Percentiles rank a stretch among this genome's conserved stretches.
phyloP scores from a whole-genome alignment of 2,888 invertebrate genomes.

The Ennomos quercinarius region DNA sequence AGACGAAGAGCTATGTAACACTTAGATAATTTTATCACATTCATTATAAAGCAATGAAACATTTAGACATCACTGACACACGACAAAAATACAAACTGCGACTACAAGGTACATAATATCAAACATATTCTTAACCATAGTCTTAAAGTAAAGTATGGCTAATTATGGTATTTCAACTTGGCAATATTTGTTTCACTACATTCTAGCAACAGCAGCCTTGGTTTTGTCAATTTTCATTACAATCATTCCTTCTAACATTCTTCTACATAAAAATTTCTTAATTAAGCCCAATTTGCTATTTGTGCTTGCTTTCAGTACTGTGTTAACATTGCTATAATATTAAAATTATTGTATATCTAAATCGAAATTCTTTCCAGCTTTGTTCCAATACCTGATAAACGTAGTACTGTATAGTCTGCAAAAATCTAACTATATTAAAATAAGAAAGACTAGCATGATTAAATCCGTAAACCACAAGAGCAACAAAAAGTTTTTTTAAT shows the following conservation, averaged over 20 bases:
- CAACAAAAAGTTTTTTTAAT: constrained; percentile 24
- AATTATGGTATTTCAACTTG: constrained; percentile 46
- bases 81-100: constrained; percentile 36
- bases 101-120: constrained; percentile 34
- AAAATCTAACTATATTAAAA: constrained; percentile 22
- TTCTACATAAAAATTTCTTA: constrained; percentile 44
- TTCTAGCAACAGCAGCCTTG: constrained; percentile 68
- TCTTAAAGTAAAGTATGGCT: constrained; percentile 30
- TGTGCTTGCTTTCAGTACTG: constrained; percentile 40
- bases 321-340: constrained; percentile 23
- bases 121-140: constrained; percentile 34
- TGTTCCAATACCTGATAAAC: constrained; percentile 13
- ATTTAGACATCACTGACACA: constrained; percentile 38
- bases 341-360: constrained; percentile 12
- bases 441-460: constrained; percentile 50
- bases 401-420: constrained; percentile 7
- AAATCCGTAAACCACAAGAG: constrained; percentile 41
- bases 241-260: constrained; percentile 51
- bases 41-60: constrained; percentile 42
- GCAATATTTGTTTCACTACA: constrained; percentile 51
- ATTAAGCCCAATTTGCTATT: constrained; percentile 37
- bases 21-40: constrained; percentile 44
- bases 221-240: constrained; percentile 55
- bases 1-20: constrained; percentile 50
- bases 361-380: constrained; percentile 7